Evolutionary conservation across 1,140 invertebrate species (phyloP), one percentile per base, ranked within the genome.

Genomic region (Paraescarpia echinospica): DNA sequence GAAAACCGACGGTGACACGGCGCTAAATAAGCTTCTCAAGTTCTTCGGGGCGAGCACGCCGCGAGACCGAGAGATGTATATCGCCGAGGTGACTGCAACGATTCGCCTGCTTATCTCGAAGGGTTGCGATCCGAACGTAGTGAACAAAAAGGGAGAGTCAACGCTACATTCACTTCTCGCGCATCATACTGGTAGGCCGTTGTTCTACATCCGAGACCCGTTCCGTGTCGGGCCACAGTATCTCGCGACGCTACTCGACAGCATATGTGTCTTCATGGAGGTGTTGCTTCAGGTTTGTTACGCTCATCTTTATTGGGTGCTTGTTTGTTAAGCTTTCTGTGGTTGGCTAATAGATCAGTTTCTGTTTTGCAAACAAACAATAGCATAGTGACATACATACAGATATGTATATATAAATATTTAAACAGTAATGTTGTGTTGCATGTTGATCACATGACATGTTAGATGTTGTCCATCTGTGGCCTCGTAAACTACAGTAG

Each of bases 1-100:
- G 9, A 93, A 93, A 33, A 92, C 92, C 34, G 93, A 93, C 41
- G 93, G 93, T 22, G 93, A 93, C 88, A 93, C 93, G 5, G 48
- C 92, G 89, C 92, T 93, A 22, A 93, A 93, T 59, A 93, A 93
- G 92, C 91, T 93, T 33, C 90, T 93, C 33, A 93, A 93, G 93
- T 92, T 90, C 92, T 93, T 92, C 33, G 93, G 93, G 12, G 92
- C 92, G 34, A 89, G 92, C 33, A 93, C 93, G 5, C 93, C 93
- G 0, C 35, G 93, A 0, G 93, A 93, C n/a, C 34, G 93, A 0
- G 93, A 93, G 33, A 92, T 91, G 90, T 93, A 93, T 33, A 91
- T 93, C 31, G 90, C 51, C 22, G 93, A 93, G 92, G 93, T 93
- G n/a, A 91, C 51, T 27, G 34, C 92, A 14, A 92, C 92, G 33